Base-by-base conservation (phyloP, 1,140 invertebrate genomes). In the Euura lappo region DNA sequence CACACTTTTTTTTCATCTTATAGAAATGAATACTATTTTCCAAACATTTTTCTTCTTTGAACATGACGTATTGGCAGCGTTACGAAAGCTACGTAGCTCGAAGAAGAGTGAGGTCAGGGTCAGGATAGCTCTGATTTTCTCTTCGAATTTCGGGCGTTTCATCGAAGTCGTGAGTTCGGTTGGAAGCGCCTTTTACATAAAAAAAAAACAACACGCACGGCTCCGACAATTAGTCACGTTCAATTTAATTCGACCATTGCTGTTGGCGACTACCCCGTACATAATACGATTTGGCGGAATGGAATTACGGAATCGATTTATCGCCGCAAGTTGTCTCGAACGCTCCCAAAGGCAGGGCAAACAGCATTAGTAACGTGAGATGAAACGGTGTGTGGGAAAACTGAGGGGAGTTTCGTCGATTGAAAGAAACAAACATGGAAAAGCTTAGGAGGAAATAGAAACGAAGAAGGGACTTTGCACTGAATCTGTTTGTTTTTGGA, bases 401-500 rank as follows among this genome's bases (percentile, higher is more conserved):
- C 51, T n/a, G 51, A 60, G 51, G 51, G 13, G 51, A 60, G 51
- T 60, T 8, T 60, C 10, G 51, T 60, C 10, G 51, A 60, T 60
- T 8, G 51, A 60, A 60, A 60, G 51, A 60, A 60, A 60, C 51
- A 60, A 60, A 60, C 51, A 60, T 60, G 51, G 13, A 5, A 60
- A 60, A 60, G 51, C 51, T 11, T 60, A n/a, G 51, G 51, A 60
- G 51, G 51, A 60, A 60, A 60, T 60, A n/a, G 51, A 60, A 60
- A 60, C 13, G 51, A 6, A 60, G 2, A 60, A 60, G 51, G 51
- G 1, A 60, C 8, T 60, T 6, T n/a, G 13, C 5, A 8, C 10
- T n/a, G 51, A 60, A 60, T 60, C 51, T 60, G 51, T 60, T 60
- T 60, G 51, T n/a, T 60, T 28, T 60, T 60, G 51, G 51, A 60